Evolutionary conservation across 2,888 invertebrate genomes (phyloP).

Genomic region (Heliconius cydno): DNA sequence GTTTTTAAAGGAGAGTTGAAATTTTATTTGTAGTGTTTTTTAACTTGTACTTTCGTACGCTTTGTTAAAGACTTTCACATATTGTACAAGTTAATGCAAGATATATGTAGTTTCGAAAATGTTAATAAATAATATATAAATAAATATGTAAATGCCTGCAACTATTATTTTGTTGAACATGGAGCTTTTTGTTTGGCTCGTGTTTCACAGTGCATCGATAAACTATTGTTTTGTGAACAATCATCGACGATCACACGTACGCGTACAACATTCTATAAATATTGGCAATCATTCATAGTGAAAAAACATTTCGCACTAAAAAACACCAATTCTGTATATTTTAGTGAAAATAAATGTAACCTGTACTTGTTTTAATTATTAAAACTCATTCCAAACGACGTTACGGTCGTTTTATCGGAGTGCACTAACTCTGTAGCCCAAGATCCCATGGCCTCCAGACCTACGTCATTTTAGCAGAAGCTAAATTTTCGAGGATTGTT

Average conservation of each 20-base stretch:
- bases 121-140: too few relatives aligned
- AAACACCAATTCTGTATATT: background rate
- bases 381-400: slow-evolving; percentile 38
- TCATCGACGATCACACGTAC: background rate
- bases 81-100: too few relatives aligned
- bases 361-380: slow-evolving; percentile 36
- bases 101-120: too few relatives aligned
- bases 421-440: slow-evolving; percentile 10
- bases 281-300: slow-evolving; percentile 20
- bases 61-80: too few relatives aligned
- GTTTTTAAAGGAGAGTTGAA: background rate
- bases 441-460: too few relatives aligned
- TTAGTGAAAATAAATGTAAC: slow-evolving; percentile 12
- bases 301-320: slow-evolving; percentile 6
- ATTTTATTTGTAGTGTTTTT: too few relatives aligned
- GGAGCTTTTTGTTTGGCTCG: slow-evolving; percentile 3
- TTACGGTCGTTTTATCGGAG: slow-evolving; percentile 34
- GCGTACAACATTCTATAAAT: slow-evolving; percentile 18
- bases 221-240: slow-evolving; percentile 6
- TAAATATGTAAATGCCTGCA: too few relatives aligned
- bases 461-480: too few relatives aligned
- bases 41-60: too few relatives aligned
- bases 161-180: slow-evolving; percentile 8
- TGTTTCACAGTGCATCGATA: slow-evolving; percentile 5
- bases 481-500: too few relatives aligned